Evolutionary conservation across 2,888 invertebrate genomes (phyloP), one percentile per base, ranked within the genome.

Genomic region (Formica aserva): DNA sequence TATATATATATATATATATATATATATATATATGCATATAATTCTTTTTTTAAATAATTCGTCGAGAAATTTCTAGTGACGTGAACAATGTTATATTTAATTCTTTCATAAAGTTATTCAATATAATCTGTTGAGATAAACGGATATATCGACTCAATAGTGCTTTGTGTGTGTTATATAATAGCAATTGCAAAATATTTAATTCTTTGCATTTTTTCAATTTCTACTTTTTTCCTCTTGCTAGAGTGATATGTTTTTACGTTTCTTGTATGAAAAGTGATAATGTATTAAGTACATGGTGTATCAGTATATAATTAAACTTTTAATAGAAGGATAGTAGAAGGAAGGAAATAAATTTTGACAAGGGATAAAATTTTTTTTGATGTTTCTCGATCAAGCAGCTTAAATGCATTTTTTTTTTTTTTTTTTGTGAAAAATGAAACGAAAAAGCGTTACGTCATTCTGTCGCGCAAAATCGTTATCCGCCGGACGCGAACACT

Each of bases 401-500:
- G 45, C 57, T 78, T 71, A 78, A 78, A 78, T 32, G 29, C 69
- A 45, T 71, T 78, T 22, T 22, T 60, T 29, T 69, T 18, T 48
- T 38, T 38, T 38, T 38, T 38, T 9, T 38, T 9, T 9, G 8
- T 78, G 57, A 78, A 72, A 78, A 78, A 71, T 71, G 45, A 71
- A 78, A 78, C 71, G 45, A 71, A 60, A 78, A 57, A 78, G 57
- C 55, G 29, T 77, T 77, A 78, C 71, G 41, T 71, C 71, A 78
- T 78, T 60, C 78, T 45, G 78, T 78, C 45, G 72, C 60, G 45
- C 29, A 18, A 4, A 71, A 71, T 71, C 78, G 78, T 71, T 78
- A 71, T 45, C 32, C 57, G 4, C 9, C 72, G 45, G 41, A 41
- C 32, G 71, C 6, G 29, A 57, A 71, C 57, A 77, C 57, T 78